Percentiles rank a stretch among this genome's conserved stretches.
Conservation (phyloP, 2,888 invertebrate genomes). For the Scaptomyza reducta region DNA sequence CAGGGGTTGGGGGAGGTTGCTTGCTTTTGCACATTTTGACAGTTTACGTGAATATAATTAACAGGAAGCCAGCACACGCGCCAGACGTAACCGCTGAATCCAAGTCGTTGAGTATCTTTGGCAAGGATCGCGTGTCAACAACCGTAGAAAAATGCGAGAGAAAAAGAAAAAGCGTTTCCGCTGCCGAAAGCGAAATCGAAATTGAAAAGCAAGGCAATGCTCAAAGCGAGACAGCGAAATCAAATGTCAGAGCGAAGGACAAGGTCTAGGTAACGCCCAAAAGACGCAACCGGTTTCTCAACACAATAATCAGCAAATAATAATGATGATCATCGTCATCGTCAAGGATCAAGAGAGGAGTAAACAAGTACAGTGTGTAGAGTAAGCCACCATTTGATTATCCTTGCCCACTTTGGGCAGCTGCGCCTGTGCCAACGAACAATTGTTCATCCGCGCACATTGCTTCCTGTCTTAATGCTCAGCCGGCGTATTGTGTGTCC, state of each 20-base stretch:
- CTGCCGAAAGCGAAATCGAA: conserved; percentile 81
- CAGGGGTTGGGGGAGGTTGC: conserved; percentile 10
- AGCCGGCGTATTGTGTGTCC: conserved; percentile 54
- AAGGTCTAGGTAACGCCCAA: conserved; percentile 56
- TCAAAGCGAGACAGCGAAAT: conserved; percentile 53
- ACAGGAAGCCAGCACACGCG: conserved; percentile 85
- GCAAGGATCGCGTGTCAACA: conserved; percentile 77
- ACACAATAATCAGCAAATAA: conserved; percentile 20
- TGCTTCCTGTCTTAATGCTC: conserved; percentile 82
- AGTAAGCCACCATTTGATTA: conserved; percentile 52
- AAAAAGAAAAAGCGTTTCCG: conserved; percentile 80
- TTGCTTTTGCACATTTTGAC: conserved; percentile 66
- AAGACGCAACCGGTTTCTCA: conserved; percentile 69
- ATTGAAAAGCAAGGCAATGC: conserved; percentile 60
- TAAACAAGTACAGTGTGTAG: conserved; percentile 65
- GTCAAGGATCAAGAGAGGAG: conserved; percentile 31
- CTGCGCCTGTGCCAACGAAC: conserved; percentile 46
- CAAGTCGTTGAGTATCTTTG: conserved; percentile 36
- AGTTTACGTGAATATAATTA: conserved; percentile 81
- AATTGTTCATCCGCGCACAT: conserved; percentile 81
- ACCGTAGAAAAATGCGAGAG: conserved; percentile 59
- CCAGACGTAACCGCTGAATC: conserved; percentile 65
- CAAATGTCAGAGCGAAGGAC: conserved; percentile 70
- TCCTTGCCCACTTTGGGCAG: conserved; percentile 74
- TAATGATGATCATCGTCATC: conserved; percentile 23